Percentiles rank a stretch among this genome's conserved stretches.
Evolutionary conservation across 2,113 vertebrate genomes (phyloP).

Genomic region (Bombycilla garrulus): DNA sequence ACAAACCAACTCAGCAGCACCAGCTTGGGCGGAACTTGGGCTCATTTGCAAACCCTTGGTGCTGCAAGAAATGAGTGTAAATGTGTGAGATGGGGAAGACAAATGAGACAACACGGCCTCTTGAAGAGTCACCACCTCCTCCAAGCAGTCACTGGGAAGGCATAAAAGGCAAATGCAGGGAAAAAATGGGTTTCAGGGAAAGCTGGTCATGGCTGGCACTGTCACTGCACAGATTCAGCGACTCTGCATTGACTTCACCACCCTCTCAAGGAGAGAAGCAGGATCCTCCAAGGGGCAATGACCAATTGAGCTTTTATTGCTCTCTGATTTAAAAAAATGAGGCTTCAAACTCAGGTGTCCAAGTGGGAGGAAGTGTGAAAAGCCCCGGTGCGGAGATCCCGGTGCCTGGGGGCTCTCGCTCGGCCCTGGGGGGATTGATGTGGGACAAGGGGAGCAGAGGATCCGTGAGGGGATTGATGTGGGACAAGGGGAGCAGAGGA

Average conservation of each 20-base stretch:
- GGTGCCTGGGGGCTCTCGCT: neutral
- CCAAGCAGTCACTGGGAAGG: neutral
- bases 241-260: neutral
- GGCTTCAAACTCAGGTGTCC: neutral
- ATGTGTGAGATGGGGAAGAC: neutral
- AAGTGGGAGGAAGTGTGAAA: neutral
- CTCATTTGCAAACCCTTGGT: neutral
- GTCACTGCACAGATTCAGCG: neutral
- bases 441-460: neutral
- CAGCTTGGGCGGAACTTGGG: accelerated
- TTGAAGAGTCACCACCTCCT: neutral
- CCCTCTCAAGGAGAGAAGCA: neutral
- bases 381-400: neutral
- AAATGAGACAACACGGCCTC: neutral
- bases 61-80: neutral
- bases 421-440: no score
- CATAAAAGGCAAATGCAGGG: neutral
- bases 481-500: accelerated
- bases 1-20: neutral
- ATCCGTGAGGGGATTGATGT: accelerated
- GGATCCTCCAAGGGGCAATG: neutral
- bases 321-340: neutral
- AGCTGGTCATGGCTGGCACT: neutral
- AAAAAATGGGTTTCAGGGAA: neutral
- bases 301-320: neutral